Evolutionary conservation across 92 coral and sea anemone genomes (phyloP), one percentile per base, ranked within the genome.

Genomic region (Porites cylindrica): DNA sequence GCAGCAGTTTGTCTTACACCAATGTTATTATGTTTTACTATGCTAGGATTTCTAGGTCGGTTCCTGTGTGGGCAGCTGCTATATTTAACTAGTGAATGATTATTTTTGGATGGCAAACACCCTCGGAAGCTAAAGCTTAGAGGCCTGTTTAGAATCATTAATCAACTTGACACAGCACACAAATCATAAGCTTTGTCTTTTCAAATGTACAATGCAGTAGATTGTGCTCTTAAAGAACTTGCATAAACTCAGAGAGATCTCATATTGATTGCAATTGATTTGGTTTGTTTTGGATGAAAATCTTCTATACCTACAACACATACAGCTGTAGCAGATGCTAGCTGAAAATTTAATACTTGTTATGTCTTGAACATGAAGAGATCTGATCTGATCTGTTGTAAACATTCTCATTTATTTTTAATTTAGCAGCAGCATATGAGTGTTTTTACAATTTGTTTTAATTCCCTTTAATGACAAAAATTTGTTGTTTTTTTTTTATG

Each of bases 281-380:
- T 70, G 77, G 85, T 70, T 82, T 7, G 17, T 20, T 38, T 58
- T 7, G 52, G 50, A 38, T 32, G 53, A 14, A 58, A 10, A 29
- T 56, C n/a, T 29, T 70, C 77, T 16, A 18, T 18, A 2, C 51
- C 66, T 69, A n/a, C 6, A 29, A 70, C 8, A 2, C 51, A 52
- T 69, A n/a, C 6, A 29, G 59, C 8, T 53, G 54, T 13, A 59
- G 59, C 78, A 82, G 78, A 38, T 82, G 78, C 71, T 58, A 26
- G 11, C 56, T 16, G 76, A 18, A 32, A 79, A 79, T 66, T 53
- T 17, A 50, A 63, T 29, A 17, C 52, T 11, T 20, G 51, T 54
- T 38, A 0, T 5, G 0, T 32, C 11, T 62, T 51, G 21, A 47
- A 19, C 16, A 66, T 50, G 84, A 80, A 26, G 84, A 26, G 7